Evolutionary conservation across 1,140 invertebrate species (phyloP), one percentile per base, ranked within the genome.

Genomic region (Onthophagus taurus): DNA sequence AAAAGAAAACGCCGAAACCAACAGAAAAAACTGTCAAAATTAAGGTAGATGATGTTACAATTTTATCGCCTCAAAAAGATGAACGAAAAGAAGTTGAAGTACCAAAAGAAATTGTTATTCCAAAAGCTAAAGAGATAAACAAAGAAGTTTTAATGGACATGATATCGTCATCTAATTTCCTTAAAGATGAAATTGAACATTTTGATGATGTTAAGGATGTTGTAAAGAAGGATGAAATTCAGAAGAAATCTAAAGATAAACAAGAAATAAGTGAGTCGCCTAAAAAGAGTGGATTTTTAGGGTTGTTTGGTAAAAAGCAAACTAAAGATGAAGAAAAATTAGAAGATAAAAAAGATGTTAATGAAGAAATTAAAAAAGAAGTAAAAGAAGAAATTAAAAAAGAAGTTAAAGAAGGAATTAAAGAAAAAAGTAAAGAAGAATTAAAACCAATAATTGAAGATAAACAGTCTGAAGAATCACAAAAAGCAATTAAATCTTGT

Each of bases 161-260:
- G 42, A 44, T 43, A 19, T 12, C 17, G 21, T 34, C 38, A 3
- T 42, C 39, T 19, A 34, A 46, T 17, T 53, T 51, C 31, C 36
- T 57, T 8, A 48, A 30, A 1, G 31, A 47, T 29, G 54, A 57
- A 47, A 24, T 57, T 38, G 23, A 46, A 12, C 49, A 48, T 19
- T 54, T 52, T 42, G 38, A 57, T 21, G 50, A 57, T 44, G 51
- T 53, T 8, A 24, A 26, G 8, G 31, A 30, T 18, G 7, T 31
- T 20, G n/a, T 33, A 7, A 33, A 33, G 13, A 38, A 41, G n/a
- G 24, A 11, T 1, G 18, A 29, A 29, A 13, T 24, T 7, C 14
- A 12, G 23, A 16, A 29, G 14, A 41, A 29, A 13, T 16, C 21
- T 12, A 41, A 26, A 26, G 9, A 19, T 8, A 16, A 24, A 41